Evolutionary conservation across 2,797 vertebrate genomes (phyloP), one percentile per base, ranked within the genome.

Genomic region (Garrulus glandarius): DNA sequence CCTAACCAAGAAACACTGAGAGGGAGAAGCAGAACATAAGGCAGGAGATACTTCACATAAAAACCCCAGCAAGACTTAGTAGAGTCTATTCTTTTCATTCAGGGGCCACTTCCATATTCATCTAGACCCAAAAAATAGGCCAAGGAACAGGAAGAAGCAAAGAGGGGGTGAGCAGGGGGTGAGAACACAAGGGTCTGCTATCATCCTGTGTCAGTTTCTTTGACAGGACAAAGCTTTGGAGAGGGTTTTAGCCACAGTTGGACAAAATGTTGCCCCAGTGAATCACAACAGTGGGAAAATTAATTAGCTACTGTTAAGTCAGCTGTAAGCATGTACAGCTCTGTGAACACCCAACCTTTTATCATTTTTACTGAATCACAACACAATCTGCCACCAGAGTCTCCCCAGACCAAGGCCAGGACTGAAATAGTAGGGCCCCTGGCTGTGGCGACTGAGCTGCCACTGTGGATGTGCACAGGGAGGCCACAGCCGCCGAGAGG

Each of bases 161-260:
- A 80, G 14, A 49, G 5, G 55, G 14, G 1, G 4, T 52, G 13
- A 76, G 44, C 14, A 60, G 4, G 0, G 32, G 11, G 8, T 67
- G 13, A 68, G 43, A 78, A 36, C 6, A 21, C 0, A 0, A 18
- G 24, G 12, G 15, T 50, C 34, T 72, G 16, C 9, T 63, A 18
- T 37, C 23, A 56, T 9, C 61, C 27, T 13, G 1, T 34, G 19
- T 16, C 80, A 37, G 15, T 10, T 5, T 14, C 29, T 78, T 56
- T 19, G 10, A 46, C 50, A 77, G 47, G 20, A 70, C 41, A 60
- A 77, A 83, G 36, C 27, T 65, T 57, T 43, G 46, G 11, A 52
- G 46, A 46, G 30, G 4, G 12, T 75, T 93, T 81, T 61, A 86
- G 46, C 56, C 50, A 55, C 36, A 72, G 53, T 3, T n/a, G 36